A percentile compares a stretch with the other conserved stretches of the same genome.
Conservation (phyloP, 2,888 invertebrate genomes). For the Dasypogon diadema region DNA sequence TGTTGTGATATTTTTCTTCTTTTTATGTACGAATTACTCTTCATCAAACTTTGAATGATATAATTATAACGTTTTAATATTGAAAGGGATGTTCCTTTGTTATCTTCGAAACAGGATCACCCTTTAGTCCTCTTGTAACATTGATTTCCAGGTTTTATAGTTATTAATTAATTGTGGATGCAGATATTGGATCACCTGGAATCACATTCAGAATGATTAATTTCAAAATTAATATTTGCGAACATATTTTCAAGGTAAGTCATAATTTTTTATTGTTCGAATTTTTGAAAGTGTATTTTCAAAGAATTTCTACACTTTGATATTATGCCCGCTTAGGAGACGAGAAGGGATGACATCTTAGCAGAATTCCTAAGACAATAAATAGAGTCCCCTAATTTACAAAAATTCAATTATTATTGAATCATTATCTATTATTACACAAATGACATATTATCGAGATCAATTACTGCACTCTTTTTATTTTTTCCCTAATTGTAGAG, state of each 20-base stretch:
- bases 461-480: constrained; percentile 54
- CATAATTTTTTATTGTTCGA: constrained; percentile 25
- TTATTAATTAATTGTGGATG: constrained; percentile 36
- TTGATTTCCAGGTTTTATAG: constrained; percentile 46
- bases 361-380: constrained; percentile 13
- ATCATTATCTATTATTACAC: constrained; percentile 22
- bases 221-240: constrained; percentile 31
- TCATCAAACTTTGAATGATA: constrained; percentile 15
- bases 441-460: constrained; percentile 20
- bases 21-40: constrained; percentile 2
- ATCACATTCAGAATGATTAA: constrained; percentile 9
- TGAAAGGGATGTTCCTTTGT: constrained; percentile 17
- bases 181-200: not conserved
- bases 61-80: not conserved
- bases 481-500: constrained; percentile 69
- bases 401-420: constrained; percentile 4
- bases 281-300: constrained; percentile 18
- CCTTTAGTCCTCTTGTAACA: constrained; percentile 34
- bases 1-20: constrained; percentile 38
- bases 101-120: not conserved
- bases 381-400: constrained; percentile 2
- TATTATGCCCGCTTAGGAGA: constrained; percentile 36
- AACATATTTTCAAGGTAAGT: constrained; percentile 38
- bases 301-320: constrained; percentile 47
- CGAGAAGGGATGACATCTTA: constrained; percentile 39